A percentile compares a stretch with the other conserved stretches of the same genome.
Conservation (phyloP, 2,113 vertebrate genomes). For the Rynchops niger region DNA sequence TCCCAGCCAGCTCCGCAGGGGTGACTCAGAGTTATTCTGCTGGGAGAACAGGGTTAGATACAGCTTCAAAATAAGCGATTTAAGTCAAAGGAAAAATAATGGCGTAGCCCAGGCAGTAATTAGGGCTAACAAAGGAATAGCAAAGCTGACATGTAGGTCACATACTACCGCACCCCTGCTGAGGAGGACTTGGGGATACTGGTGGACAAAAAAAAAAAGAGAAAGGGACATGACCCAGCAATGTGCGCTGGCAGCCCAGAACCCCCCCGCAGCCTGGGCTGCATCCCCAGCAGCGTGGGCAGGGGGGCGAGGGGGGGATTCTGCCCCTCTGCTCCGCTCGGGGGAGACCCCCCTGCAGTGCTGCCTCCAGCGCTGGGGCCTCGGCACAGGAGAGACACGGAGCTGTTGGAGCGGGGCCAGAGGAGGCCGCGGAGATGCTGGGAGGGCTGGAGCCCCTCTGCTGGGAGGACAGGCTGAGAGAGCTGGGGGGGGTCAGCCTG, state of each 20-base stretch:
- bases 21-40: not conserved
- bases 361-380: not conserved
- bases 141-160: not conserved
- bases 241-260: fast-evolving
- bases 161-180: not conserved
- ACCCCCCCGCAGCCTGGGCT: not conserved
- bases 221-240: fast-evolving
- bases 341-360: not conserved
- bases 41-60: no score
- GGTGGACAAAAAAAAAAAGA: no score
- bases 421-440: not conserved
- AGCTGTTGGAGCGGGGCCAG: not conserved
- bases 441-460: not conserved
- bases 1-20: not conserved
- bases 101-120: not conserved
- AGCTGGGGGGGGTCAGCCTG: no score
- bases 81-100: not conserved
- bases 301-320: not conserved
- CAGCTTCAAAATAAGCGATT: not conserved
- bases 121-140: not conserved
- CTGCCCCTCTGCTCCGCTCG: not conserved
- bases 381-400: not conserved
- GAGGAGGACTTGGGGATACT: not conserved
- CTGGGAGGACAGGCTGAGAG: not conserved
- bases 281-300: not conserved